These are phyloP conservation scores for Microplitis demolitor DNA, from an alignment of 1,140 invertebrate species.

Conservation along the genomic window DNA sequence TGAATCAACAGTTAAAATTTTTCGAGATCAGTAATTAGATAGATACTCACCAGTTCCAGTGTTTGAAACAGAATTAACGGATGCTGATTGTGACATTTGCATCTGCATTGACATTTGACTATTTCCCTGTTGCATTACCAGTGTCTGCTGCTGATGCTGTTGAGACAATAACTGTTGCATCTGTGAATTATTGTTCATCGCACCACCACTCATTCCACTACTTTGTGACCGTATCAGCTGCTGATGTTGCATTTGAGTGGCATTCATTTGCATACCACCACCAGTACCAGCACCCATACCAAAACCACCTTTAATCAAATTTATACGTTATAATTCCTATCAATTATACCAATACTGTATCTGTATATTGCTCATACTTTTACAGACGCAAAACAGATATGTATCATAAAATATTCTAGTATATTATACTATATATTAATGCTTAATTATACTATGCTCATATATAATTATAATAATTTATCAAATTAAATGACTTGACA, in stretches of 20 bases:
- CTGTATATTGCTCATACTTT: not conserved
- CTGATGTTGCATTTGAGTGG: constrained; percentile 63
- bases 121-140: constrained; percentile 66
- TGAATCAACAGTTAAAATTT: not conserved
- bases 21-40: not conserved
- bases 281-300: constrained; percentile 57
- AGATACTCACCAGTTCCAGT: constrained; percentile 48
- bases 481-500: constrained; percentile 24
- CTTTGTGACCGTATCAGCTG: constrained; percentile 58
- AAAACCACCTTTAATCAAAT: constrained; percentile 46
- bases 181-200: constrained; percentile 52
- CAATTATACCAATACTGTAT: not conserved
- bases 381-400: not conserved
- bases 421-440: no score
- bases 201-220: constrained; percentile 48
- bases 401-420: no score
- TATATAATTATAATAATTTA: not conserved
- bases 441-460: no score
- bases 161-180: constrained; percentile 66
- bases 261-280: constrained; percentile 64
- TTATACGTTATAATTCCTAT: not conserved
- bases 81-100: constrained; percentile 61
- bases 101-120: constrained; percentile 63
- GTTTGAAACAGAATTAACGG: constrained; percentile 52
- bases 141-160: constrained; percentile 66